phyloP scores from a whole-genome alignment of 2,113 vertebrate genomes.

The Hippopotamus amphibius region DNA sequence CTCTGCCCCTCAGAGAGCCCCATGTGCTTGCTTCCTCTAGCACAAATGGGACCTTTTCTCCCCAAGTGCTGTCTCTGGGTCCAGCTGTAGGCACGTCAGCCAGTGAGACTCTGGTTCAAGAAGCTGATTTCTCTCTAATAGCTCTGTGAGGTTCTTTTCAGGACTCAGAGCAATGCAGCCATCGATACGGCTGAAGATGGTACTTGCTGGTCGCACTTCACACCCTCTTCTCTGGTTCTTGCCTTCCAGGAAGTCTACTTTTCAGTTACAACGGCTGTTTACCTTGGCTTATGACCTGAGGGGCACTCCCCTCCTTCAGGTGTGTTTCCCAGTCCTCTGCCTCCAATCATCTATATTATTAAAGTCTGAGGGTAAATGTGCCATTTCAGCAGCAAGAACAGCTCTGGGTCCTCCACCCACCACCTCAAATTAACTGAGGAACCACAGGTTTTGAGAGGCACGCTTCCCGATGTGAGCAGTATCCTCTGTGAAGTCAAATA shows the following conservation, averaged over 20 bases:
- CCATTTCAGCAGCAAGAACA: background rate
- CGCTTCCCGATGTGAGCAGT: background rate
- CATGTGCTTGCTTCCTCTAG: background rate
- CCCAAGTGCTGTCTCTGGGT: background rate
- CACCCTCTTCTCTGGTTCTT: slow-evolving; percentile 37
- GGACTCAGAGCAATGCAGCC: background rate
- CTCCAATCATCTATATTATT: slow-evolving; percentile 65
- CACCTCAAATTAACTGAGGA: background rate
- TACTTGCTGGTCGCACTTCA: slow-evolving; percentile 1
- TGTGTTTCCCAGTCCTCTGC: slow-evolving; percentile 18
- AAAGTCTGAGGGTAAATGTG: background rate
- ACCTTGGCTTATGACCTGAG: slow-evolving; percentile 63
- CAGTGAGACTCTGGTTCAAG: background rate
- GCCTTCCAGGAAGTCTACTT: slow-evolving; percentile 61
- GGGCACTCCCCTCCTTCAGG: slow-evolving; percentile 60
- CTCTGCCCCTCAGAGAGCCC: background rate
- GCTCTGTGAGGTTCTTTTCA: background rate
- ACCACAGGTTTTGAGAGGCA: background rate
- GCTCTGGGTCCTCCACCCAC: background rate
- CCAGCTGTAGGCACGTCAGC: background rate
- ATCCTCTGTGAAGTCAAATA: background rate
- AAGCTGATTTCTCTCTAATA: background rate
- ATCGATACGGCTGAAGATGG: background rate
- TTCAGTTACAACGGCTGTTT: slow-evolving; percentile 63
- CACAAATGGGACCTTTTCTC: background rate